Base-by-base conservation (phyloP, 1,140 invertebrate genomes). In the Ganaspis sp. region DNA sequence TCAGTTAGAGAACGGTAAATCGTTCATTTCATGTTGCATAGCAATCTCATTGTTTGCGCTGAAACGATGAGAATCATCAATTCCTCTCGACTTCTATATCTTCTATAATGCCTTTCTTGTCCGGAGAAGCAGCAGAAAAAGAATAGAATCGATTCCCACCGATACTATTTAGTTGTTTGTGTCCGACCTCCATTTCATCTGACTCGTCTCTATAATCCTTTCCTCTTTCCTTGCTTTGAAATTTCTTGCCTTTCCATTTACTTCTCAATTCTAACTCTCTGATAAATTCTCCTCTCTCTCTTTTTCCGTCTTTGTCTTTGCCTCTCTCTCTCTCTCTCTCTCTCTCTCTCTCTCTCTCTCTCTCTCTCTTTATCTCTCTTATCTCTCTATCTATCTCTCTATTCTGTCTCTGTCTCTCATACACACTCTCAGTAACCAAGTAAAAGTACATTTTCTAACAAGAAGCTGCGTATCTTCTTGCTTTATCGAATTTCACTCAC, bases 1-100 rank as follows among this genome's bases (percentile, higher is more conserved):
- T 73, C 84, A 83, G 85, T 82, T 85, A 84, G 42, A 69, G 64
- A 87, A 87, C 86, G 85, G 86, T 87, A 69, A 17, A 69, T 34
- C 58, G 40, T 12, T 17, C 23, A 75, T 75, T 70, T 71, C 58
- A 34, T 70, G 72, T 69, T 29, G 73, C 76, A 84, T 82, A 74
- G 83, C 73, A 81, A 82, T 80, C 58, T 76, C 69, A 84, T 83
- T 82, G 79, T 83, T 84, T 76, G 58, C 76, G 53, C 6, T 23
- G 54, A 42, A 83, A 58, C 76, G 70, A 80, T 42, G 78, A 34
- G 83, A 84, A 82, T 34, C 74, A 64, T 42, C 58, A 53, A 58
- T 49, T 49, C 45, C 69, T n/a, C 23, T 19, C 73, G 38, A 9
- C 54, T 73, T 80, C 72, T 73, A 70, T 69, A 76, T 69, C 53